Conservation (phyloP, 2,113 vertebrate species). For the Hypocryptadius cinnamomeus region DNA sequence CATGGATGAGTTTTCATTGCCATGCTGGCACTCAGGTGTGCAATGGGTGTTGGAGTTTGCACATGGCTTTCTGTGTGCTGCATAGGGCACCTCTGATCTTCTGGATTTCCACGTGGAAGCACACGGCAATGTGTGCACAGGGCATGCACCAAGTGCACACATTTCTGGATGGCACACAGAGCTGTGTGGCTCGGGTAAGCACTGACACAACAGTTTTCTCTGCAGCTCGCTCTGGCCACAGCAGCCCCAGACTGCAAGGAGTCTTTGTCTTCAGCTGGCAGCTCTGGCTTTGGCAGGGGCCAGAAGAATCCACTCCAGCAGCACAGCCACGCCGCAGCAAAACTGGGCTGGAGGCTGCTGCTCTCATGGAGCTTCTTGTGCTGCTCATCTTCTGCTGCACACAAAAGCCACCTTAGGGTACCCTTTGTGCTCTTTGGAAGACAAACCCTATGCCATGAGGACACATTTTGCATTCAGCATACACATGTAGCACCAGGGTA, state of each 20-base stretch:
- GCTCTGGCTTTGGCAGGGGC: not conserved
- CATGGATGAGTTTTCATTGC: fast-evolving
- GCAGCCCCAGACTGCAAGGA: slow-evolving; percentile 7
- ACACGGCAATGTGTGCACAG: not conserved
- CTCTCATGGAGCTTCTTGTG: not conserved
- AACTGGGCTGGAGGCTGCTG: not conserved
- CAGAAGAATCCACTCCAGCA: not conserved
- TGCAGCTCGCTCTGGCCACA: not conserved
- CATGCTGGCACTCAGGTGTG: not conserved
- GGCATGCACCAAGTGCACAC: fast-evolving
- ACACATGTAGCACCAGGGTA: not conserved
- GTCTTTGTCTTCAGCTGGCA: not conserved
- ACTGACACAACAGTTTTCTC: not conserved
- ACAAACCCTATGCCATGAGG: not conserved
- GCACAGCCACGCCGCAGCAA: not conserved
- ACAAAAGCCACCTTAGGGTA: not conserved
- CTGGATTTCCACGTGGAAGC: fast-evolving
- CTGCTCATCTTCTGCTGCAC: not conserved
- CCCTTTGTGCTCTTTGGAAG: not conserved
- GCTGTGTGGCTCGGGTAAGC: not conserved
- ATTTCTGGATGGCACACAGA: fast-evolving
- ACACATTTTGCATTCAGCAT: not conserved
- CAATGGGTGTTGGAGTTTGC: fast-evolving
- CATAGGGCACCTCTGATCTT: not conserved
- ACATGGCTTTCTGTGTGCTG: not conserved